These are phyloP conservation scores for Pandemis heparana DNA, from an alignment of 2,888 invertebrate genomes.

Conservation along the genomic window DNA sequence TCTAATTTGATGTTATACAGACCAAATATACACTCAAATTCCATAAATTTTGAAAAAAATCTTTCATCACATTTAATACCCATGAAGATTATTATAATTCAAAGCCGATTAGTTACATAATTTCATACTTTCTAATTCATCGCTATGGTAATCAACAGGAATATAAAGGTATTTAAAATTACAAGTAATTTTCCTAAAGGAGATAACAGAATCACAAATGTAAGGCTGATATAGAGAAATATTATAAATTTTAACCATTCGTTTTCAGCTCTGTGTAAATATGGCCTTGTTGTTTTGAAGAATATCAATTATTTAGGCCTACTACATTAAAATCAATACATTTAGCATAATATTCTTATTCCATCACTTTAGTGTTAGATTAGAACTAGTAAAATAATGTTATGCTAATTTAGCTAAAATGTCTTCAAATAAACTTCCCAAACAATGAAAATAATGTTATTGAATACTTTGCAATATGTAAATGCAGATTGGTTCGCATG, in stretches of 20 bases:
- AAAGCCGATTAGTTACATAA: conserved; percentile 26
- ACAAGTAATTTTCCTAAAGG: neutral
- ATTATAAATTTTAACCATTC: too few relatives aligned
- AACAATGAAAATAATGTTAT: conserved; percentile 17
- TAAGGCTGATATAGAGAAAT: conserved; percentile 5
- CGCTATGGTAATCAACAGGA: conserved; percentile 5
- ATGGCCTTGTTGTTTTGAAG: too few relatives aligned
- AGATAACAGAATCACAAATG: conserved; percentile 28
- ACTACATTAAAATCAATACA: too few relatives aligned
- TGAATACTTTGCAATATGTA: conserved; percentile 9
- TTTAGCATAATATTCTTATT: neutral
- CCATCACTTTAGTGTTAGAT: neutral
- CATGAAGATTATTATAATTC: conserved; percentile 27
- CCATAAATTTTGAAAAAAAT: conserved; percentile 59
- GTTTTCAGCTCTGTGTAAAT: too few relatives aligned
- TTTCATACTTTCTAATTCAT: conserved; percentile 12
- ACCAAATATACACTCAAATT: conserved; percentile 60
- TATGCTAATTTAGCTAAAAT: conserved; percentile 23
- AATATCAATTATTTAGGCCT: too few relatives aligned
- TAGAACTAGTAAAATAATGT: neutral
- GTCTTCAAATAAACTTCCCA: conserved; percentile 27
- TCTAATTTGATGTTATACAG: conserved; percentile 49
- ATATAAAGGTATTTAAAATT: conserved; percentile 15
- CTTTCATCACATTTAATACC: conserved; percentile 41
- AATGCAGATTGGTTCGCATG: neutral